phyloP scores from a whole-genome alignment of 2,797 vertebrate species.

The Dipus sagitta region DNA sequence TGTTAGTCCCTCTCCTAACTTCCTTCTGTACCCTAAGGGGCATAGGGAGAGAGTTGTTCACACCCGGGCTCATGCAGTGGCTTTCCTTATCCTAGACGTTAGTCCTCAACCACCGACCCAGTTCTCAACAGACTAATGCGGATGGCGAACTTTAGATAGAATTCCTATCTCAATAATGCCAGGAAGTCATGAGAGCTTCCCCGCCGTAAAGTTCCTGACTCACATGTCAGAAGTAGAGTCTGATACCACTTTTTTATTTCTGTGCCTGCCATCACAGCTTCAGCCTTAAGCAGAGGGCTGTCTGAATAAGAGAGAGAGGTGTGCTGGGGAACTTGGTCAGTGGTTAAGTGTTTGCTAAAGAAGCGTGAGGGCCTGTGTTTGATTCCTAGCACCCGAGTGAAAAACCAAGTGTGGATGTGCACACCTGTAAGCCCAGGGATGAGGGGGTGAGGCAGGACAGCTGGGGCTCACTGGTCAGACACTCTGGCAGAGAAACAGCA shows the following conservation, averaged over 20 bases:
- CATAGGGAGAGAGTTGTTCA: neutral
- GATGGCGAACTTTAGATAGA: neutral
- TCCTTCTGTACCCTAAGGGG: neutral
- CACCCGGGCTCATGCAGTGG: neutral
- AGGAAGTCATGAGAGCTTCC: neutral
- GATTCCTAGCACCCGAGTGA: too few relatives aligned
- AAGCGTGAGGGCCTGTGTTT: too few relatives aligned
- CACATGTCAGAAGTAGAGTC: neutral
- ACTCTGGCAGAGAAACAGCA: too few relatives aligned
- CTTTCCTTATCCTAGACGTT: neutral
- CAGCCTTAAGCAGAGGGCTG: neutral
- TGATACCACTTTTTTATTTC: too few relatives aligned
- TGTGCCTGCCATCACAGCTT: too few relatives aligned
- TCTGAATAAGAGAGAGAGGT: too few relatives aligned
- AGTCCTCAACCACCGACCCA: neutral
- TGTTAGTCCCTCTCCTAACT: fast-evolving
- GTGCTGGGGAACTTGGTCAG: too few relatives aligned
- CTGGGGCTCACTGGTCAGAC: too few relatives aligned
- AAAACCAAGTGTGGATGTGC: too few relatives aligned
- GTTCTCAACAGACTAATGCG: fast-evolving
- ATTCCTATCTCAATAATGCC: neutral
- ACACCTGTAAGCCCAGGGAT: too few relatives aligned
- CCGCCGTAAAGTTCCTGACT: neutral
- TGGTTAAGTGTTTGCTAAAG: too few relatives aligned
- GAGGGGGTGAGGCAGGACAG: too few relatives aligned